Conservation (phyloP, 2,797 vertebrate genomes). For the Poecilia velifera region DNA sequence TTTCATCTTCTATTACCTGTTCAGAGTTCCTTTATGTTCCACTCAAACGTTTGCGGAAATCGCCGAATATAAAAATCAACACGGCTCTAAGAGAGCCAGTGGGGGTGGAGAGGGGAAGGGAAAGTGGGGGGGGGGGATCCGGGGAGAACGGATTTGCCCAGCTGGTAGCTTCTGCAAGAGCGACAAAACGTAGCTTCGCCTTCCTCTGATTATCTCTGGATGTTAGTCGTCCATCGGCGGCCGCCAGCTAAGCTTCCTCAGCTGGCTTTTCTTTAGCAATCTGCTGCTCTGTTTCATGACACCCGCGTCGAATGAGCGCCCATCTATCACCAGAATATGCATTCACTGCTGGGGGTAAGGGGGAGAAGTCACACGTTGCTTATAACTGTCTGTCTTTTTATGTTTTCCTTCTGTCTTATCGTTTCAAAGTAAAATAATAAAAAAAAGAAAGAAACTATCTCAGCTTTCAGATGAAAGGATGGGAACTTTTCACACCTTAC, state of each 20-base stretch:
- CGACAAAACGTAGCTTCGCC: constrained; percentile 52
- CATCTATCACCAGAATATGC: not conserved
- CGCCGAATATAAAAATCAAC: constrained; percentile 7
- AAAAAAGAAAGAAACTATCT: constrained; percentile 23
- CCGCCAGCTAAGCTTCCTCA: constrained; percentile 40
- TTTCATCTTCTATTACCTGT: not conserved
- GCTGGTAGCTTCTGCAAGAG: constrained; percentile 45
- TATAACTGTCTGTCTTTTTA: constrained; percentile 30
- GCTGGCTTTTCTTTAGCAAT: constrained; percentile 37
- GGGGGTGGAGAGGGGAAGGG: not conserved
- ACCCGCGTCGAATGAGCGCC: not conserved
- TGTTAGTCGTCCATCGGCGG: constrained; percentile 40
- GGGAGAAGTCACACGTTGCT: not conserved
- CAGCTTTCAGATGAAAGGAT: constrained; percentile 60
- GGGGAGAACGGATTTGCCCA: constrained; percentile 17
- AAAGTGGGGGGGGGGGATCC: not conserved
- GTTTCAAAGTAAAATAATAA: constrained; percentile 53
- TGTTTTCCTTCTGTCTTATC: constrained; percentile 37
- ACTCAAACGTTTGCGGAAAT: constrained; percentile 21
- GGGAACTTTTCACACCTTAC: constrained; percentile 63
- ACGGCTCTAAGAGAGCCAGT: not conserved
- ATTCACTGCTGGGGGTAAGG: not conserved
- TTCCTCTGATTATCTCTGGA: constrained; percentile 69
- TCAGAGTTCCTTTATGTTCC: constrained; percentile 25
- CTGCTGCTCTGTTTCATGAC: constrained; percentile 33